Conservation (phyloP, 2,888 invertebrate species). For the Dastarcus helophoroides region DNA sequence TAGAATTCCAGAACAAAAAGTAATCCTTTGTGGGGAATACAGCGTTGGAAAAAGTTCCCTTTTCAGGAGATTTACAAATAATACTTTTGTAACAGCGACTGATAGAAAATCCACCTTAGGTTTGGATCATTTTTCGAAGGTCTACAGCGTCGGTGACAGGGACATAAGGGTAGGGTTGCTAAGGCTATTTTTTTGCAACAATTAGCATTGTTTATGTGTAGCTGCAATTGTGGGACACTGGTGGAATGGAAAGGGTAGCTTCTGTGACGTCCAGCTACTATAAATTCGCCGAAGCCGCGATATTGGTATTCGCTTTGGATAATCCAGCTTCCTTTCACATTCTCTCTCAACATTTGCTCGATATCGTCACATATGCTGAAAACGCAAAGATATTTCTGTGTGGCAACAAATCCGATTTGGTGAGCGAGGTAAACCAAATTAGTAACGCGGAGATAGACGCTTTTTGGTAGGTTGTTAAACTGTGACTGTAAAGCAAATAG, state of each 20-base stretch:
- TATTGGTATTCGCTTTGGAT: slow-evolving; percentile 82
- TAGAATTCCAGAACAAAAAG: slow-evolving; percentile 77
- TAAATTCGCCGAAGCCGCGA: slow-evolving; percentile 89
- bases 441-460: slow-evolving; percentile 80
- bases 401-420: slow-evolving; percentile 79
- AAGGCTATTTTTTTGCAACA: neutral
- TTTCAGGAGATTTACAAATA: slow-evolving; percentile 81
- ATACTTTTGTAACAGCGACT: slow-evolving; percentile 73
- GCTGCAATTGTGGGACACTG: slow-evolving; percentile 94
- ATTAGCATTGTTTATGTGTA: slow-evolving; percentile 32
- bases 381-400: slow-evolving; percentile 92
- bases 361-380: slow-evolving; percentile 88
- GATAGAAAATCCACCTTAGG: slow-evolving; percentile 83
- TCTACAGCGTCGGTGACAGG: slow-evolving; percentile 63
- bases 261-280: slow-evolving; percentile 92
- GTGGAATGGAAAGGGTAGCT: slow-evolving; percentile 92
- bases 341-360: slow-evolving; percentile 81
- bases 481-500: too few relatives aligned
- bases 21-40: slow-evolving; percentile 91
- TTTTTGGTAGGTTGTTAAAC: slow-evolving; percentile 52
- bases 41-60: slow-evolving; percentile 92
- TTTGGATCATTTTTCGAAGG: slow-evolving; percentile 79
- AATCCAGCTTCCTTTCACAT: slow-evolving; percentile 88
- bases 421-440: slow-evolving; percentile 59
- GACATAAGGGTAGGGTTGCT: slow-evolving; percentile 56